Conservation (phyloP, 2,113 vertebrate species). For the Lontra canadensis region DNA sequence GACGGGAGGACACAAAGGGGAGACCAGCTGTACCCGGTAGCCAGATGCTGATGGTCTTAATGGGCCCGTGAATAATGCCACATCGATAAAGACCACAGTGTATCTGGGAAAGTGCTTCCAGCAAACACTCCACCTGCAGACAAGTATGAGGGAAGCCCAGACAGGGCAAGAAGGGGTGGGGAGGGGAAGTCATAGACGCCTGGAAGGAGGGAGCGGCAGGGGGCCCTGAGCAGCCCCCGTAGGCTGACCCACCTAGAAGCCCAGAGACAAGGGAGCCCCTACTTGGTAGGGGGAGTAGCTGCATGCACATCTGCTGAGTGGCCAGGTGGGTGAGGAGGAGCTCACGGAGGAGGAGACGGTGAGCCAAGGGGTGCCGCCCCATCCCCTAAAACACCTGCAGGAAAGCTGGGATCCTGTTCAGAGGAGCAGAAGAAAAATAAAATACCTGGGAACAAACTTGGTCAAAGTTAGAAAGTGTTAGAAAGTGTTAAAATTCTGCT, state of each 20-base stretch:
- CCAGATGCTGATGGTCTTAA: rapidly evolving
- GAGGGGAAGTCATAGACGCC: not conserved
- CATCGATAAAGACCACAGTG: not conserved
- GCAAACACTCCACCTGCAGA: not conserved
- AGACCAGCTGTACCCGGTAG: rapidly evolving
- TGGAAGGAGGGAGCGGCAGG: not conserved
- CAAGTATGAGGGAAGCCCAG: rapidly evolving
- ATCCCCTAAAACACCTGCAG: not conserved
- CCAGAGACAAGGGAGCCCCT: rapidly evolving
- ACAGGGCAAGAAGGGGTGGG: not conserved
- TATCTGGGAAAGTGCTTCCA: not conserved
- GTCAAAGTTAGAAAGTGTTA: too few relatives aligned
- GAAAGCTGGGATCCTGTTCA: not conserved
- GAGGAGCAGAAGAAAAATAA: not conserved
- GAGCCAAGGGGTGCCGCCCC: rapidly evolving
- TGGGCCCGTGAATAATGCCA: rapidly evolving
- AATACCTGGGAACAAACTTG: not conserved
- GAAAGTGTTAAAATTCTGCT: not conserved
- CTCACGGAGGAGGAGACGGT: rapidly evolving
- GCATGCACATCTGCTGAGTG: rapidly evolving
- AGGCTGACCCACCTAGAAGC: not conserved
- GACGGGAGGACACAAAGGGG: rapidly evolving
- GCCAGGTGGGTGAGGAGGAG: not conserved
- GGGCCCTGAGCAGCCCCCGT: not conserved
- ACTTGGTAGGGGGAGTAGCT: rapidly evolving